Conservation (phyloP, 1,140 invertebrate species). For the Tenebrio molitor region DNA sequence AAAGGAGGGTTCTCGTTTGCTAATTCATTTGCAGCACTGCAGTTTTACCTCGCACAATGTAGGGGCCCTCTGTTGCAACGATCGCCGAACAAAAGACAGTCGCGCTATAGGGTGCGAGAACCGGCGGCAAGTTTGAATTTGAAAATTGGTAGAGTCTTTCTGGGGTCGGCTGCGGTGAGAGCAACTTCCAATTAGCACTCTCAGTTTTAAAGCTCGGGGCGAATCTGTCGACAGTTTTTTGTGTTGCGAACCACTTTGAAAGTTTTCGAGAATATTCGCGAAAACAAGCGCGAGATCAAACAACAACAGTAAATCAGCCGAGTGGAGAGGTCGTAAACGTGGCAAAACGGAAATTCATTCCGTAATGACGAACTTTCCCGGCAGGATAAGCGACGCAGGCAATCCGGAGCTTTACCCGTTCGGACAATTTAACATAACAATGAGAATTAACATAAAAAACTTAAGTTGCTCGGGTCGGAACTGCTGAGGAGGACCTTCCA, state of each 20-base stretch:
- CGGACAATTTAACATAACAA: conserved; percentile 22
- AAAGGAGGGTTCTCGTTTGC: conserved; percentile 5
- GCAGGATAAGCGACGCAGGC: background rate
- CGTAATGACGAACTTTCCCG: conserved; percentile 27
- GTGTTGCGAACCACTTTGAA: conserved; percentile 4
- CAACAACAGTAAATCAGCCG: conserved; percentile 25
- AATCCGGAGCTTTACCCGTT: background rate
- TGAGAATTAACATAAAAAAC: conserved; percentile 16
- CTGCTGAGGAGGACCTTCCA: background rate
- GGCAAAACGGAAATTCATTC: conserved; percentile 35
- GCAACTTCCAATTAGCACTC: too few relatives aligned
- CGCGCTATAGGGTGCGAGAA: background rate
- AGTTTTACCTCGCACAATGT: too few relatives aligned
- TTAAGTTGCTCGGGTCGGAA: background rate
- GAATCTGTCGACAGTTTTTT: background rate
- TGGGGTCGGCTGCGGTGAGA: too few relatives aligned
- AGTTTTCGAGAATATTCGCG: conserved; percentile 6
- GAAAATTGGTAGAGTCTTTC: too few relatives aligned
- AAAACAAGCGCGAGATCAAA: conserved; percentile 25
- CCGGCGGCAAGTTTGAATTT: too few relatives aligned
- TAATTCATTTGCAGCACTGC: conserved; percentile 23
- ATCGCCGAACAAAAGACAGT: background rate
- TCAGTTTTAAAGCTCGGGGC: background rate
- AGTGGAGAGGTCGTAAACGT: conserved; percentile 18
- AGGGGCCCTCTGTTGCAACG: background rate